A percentile compares a stretch with the other conserved stretches of the same genome.
phyloP scores from a whole-genome alignment of 2,888 invertebrate species.

The Bombylius major region DNA sequence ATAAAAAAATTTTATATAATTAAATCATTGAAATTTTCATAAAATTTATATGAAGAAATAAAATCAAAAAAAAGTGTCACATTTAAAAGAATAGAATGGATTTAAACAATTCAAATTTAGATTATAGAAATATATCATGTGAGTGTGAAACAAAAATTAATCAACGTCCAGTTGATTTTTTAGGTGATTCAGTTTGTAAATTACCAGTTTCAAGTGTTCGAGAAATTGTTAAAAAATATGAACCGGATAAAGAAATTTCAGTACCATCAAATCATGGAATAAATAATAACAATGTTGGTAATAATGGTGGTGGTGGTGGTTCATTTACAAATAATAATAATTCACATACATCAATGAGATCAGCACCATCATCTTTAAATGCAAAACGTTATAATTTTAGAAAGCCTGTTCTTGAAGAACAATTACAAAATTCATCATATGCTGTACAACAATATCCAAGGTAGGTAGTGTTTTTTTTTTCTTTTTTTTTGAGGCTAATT shows the following conservation, averaged over 20 bases:
- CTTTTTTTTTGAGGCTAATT: no score
- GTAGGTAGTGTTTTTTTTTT: no score
- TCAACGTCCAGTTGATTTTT: slow-evolving; percentile 1
- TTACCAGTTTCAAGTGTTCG: slow-evolving; percentile 1
- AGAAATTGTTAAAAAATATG: slow-evolving; percentile 2
- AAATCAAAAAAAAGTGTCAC: no score
- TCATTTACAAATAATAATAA: not conserved
- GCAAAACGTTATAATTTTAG: not conserved
- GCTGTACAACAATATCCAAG: no score
- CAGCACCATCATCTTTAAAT: not conserved
- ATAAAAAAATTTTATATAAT: no score
- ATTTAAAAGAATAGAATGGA: no score
- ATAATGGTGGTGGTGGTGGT: not conserved
- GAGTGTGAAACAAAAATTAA: slow-evolving; percentile 1
- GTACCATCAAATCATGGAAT: no score
- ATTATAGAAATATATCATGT: not conserved
- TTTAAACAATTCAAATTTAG: no score
- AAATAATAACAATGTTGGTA: not conserved
- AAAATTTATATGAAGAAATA: no score
- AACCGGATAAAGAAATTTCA: not conserved
- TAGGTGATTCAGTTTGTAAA: slow-evolving; percentile 4
- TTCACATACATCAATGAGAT: not conserved
- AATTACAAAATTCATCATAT: no score
- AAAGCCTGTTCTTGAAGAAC: no score
- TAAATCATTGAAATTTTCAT: no score